Evolutionary conservation across 2,113 vertebrate genomes (phyloP).

Genomic region (Hemiscyllium ocellatum): DNA sequence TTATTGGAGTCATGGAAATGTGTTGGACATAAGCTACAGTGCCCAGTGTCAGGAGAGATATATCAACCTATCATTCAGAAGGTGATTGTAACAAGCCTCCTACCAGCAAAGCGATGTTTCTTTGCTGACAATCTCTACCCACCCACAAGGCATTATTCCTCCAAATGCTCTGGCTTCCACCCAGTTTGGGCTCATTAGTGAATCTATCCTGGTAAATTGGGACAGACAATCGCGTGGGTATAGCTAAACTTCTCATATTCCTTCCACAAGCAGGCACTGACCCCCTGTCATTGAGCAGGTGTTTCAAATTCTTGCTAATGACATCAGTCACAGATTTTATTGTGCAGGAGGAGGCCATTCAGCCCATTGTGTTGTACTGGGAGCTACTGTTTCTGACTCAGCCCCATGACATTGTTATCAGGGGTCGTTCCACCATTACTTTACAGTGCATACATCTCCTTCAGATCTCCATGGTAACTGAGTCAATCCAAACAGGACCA

Average conservation of each 20-base stretch:
- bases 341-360: not conserved
- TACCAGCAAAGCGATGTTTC: not conserved
- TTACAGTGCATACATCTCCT: not conserved
- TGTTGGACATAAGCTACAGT: not conserved
- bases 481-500: not conserved
- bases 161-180: not conserved
- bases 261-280: not conserved
- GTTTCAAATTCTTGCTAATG: not conserved
- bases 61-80: not conserved
- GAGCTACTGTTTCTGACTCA: not conserved
- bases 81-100: not conserved
- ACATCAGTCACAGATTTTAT: not conserved
- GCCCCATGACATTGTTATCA: not conserved
- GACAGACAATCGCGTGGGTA: too few relatives aligned
- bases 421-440: not conserved
- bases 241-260: not conserved
- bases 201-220: not conserved
- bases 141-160: not conserved
- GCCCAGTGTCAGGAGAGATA: not conserved
- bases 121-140: not conserved
- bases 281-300: not conserved
- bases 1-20: not conserved
- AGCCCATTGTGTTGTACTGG: not conserved
- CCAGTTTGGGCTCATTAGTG: not conserved
- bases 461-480: not conserved